These are phyloP conservation scores for Ceratoteleas bidentatus DNA, from an alignment of 1,140 invertebrate genomes.

Conservation along the genomic window DNA sequence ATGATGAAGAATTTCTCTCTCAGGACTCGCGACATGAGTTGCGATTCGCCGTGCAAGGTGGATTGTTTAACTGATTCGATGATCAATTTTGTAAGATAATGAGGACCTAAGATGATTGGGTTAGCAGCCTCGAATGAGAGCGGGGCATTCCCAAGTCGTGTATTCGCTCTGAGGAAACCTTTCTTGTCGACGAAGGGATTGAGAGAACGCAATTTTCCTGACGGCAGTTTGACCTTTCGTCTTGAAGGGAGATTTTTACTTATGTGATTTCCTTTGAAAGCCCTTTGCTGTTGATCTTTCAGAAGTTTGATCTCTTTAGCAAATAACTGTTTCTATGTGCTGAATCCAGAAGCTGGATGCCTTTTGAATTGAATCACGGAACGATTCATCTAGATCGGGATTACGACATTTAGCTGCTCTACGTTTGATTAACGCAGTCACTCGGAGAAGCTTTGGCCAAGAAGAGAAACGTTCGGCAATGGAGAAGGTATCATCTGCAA, in stretches of 20 bases:
- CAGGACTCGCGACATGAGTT: too few relatives aligned
- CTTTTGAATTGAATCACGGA: neutral
- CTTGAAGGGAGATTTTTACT: neutral
- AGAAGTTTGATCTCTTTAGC: constrained; percentile 3
- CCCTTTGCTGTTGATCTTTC: neutral
- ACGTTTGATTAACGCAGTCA: constrained; percentile 1
- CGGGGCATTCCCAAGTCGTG: too few relatives aligned
- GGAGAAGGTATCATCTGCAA: too few relatives aligned
- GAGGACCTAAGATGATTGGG: too few relatives aligned
- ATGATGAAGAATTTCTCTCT: too few relatives aligned
- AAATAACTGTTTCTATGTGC: constrained; percentile 2
- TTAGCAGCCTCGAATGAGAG: too few relatives aligned
- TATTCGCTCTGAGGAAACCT: neutral
- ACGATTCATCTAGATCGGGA: neutral
- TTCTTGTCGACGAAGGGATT: too few relatives aligned
- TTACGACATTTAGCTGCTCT: neutral
- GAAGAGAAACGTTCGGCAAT: neutral
- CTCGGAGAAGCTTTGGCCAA: neutral
- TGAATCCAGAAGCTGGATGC: neutral
- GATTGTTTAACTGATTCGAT: too few relatives aligned
- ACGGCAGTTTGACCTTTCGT: constrained; percentile 14
- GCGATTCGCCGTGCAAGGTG: too few relatives aligned
- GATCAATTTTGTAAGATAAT: too few relatives aligned
- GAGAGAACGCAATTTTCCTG: too few relatives aligned
- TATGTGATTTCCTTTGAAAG: neutral